Conservation (phyloP, 1,140 invertebrate species). For the Drosophila sproati region DNA sequence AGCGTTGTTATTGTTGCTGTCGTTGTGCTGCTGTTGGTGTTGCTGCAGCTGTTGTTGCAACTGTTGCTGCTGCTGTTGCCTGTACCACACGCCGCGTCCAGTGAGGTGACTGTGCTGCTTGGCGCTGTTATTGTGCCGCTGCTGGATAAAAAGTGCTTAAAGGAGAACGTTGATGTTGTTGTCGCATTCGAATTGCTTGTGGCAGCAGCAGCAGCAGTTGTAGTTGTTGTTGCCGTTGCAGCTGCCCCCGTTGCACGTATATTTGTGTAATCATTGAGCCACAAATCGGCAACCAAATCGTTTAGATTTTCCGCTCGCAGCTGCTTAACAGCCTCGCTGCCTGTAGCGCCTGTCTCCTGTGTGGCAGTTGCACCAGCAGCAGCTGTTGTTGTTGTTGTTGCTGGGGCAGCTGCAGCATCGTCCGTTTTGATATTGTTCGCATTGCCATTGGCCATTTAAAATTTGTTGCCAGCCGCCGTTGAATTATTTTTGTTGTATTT, state of each 20-base stretch:
- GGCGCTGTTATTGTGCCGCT: constrained; percentile 74
- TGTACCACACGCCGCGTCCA: constrained; percentile 46
- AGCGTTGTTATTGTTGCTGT: constrained; percentile 12
- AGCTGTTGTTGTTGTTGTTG: constrained; percentile 26
- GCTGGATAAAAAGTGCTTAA: constrained; percentile 90
- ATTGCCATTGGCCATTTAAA: constrained; percentile 79
- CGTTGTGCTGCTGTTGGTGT: constrained; percentile 19
- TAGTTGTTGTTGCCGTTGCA: background rate
- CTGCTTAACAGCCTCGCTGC: constrained; percentile 33
- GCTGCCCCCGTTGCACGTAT: constrained; percentile 44
- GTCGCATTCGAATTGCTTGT: background rate
- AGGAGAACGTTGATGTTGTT: constrained; percentile 87
- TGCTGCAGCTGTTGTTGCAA: constrained; percentile 7
- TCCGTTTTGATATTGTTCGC: constrained; percentile 68
- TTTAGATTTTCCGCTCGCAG: constrained; percentile 43
- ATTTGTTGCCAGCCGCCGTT: constrained; percentile 20
- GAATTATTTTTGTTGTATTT: background rate
- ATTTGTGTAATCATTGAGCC: constrained; percentile 63
- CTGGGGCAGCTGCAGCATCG: constrained; percentile 49
- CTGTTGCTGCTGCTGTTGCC: constrained; percentile 27
- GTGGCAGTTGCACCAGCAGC: background rate
- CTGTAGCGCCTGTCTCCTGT: constrained; percentile 25
- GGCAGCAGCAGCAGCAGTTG: constrained; percentile 15
- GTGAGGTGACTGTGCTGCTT: constrained; percentile 75
- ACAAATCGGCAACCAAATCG: constrained; percentile 76